Evolutionary conservation across 2,888 invertebrate species (phyloP).

Genomic region (Mellilla xanthometata): DNA sequence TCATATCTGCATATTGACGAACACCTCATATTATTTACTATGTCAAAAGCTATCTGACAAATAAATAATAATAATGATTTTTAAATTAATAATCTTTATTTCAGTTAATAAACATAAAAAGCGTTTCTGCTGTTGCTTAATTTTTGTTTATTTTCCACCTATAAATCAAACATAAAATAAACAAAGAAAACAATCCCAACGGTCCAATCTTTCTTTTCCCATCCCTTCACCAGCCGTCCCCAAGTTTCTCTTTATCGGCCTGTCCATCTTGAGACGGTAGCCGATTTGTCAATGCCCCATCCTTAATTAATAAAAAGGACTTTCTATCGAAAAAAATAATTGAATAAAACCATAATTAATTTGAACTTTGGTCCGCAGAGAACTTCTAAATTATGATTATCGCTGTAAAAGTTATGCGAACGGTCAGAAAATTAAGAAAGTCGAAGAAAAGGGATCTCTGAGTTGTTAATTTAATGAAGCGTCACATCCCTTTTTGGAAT

Average conservation of each 20-base stretch:
- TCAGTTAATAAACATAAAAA: too few species aligned
- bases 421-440: constrained; percentile 40
- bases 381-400: constrained; percentile 34
- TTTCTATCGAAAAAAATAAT: constrained; percentile 60
- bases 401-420: constrained; percentile 54
- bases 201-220: constrained; percentile 6
- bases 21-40: too few species aligned
- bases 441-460: constrained; percentile 36
- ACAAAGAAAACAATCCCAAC: too few species aligned
- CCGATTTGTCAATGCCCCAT: constrained; percentile 78
- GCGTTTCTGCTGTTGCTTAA: too few species aligned
- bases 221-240: constrained; percentile 31
- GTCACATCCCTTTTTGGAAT: constrained; percentile 20
- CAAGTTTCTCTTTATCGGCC: constrained; percentile 54
- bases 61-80: too few species aligned
- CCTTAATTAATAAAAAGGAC: constrained; percentile 77
- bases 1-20: too few species aligned
- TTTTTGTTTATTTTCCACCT: too few species aligned
- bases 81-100: too few species aligned
- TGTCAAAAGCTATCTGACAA: too few species aligned
- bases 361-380: constrained; percentile 40
- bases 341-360: constrained; percentile 75
- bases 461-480: constrained; percentile 38
- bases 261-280: constrained; percentile 74
- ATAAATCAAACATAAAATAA: too few species aligned